Conservation (phyloP, 2,888 invertebrate genomes). For the Drosophila kokeensis region DNA sequence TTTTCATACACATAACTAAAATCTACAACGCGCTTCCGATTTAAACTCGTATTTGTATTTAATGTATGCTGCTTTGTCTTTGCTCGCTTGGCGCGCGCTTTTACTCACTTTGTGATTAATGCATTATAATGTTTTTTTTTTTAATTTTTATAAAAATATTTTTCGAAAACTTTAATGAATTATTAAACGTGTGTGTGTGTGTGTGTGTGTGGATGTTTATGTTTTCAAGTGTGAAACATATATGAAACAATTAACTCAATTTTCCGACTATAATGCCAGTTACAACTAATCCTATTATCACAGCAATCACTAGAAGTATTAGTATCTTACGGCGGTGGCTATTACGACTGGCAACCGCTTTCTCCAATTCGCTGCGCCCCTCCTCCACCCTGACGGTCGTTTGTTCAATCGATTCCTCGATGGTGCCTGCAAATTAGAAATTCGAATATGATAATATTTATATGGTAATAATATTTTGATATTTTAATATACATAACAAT, state of each 20-base stretch:
- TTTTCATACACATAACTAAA: conserved; percentile 63
- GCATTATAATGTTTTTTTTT: conserved; percentile 49
- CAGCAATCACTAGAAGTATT: conserved; percentile 89
- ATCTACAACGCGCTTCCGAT: conserved; percentile 50
- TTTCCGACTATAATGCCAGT: conserved; percentile 89
- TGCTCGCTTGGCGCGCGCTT: conserved; percentile 58
- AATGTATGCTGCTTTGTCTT: conserved; percentile 45
- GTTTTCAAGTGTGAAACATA: conserved; percentile 9
- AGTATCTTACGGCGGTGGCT: conserved; percentile 91
- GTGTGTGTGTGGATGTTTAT: conserved; percentile 30
- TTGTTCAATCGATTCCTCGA: conserved; percentile 92
- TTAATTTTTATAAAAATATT: conserved; percentile 72
- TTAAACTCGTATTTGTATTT: conserved; percentile 42
- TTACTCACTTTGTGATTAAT: conserved; percentile 70
- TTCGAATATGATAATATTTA: neutral
- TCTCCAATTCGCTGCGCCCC: conserved; percentile 92
- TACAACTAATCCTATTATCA: conserved; percentile 89
- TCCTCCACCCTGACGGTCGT: conserved; percentile 91
- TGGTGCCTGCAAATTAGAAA: conserved; percentile 88
- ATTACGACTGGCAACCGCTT: conserved; percentile 92
- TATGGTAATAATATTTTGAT: neutral
- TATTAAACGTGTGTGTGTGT: conserved; percentile 33
- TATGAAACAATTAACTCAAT: conserved; percentile 85
- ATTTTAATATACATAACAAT: neutral
- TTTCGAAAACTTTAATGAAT: conserved; percentile 68